Evolutionary conservation across 1,140 invertebrate species (phyloP), one percentile per base, ranked within the genome.

Genomic region (Adelges cooleyi): DNA sequence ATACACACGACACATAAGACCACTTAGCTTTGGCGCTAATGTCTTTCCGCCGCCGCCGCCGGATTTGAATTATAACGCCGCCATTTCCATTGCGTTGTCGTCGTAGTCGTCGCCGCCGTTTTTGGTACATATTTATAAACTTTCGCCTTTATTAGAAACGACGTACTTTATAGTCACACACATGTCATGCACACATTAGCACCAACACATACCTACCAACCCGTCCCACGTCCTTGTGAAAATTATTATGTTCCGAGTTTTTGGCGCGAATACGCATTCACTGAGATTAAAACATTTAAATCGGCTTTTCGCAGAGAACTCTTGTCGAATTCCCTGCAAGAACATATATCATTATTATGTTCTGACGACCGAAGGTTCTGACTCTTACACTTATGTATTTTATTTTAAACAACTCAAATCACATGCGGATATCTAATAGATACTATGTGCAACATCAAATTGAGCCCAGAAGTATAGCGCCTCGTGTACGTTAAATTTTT

Each of bases 61-160:
- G 10, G 8, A n/a, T 44, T 44, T 44, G 5, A 33, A 33, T 33
- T 33, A 33, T 33, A 33, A 5, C 29, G 29, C 29, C 29, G 29
- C 29, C 29, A 11, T 33, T 33, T 33, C 29, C 11, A 33, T 6
- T 33, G 29, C 15, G 15, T n/a, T 44, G 8, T n/a, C 40, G 40
- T 44, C 40, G 40, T 4, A 11, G 40, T 44, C n/a, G 40, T 17
- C 40, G 40, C 13, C 6, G 36, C 13, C 13, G 6, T 38, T 38
- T 38, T 38, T 38, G 3, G 52, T 44, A 13, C 22, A 38, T 44
- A 56, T 56, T 59, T 59, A 44, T 38, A 59, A 59, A 59, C 23
- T 59, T 59, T 59, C 40, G 38, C 42, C 53, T 44, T 59, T 59
- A 59, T 59, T 59, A 44, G 53, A 59, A 44, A 25, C 40, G 53